A percentile compares a stretch with the other conserved stretches of the same genome.
These are phyloP conservation scores for Nothocercus julius DNA, from an alignment of 2,113 vertebrate genomes.

Conservation along the genomic window DNA sequence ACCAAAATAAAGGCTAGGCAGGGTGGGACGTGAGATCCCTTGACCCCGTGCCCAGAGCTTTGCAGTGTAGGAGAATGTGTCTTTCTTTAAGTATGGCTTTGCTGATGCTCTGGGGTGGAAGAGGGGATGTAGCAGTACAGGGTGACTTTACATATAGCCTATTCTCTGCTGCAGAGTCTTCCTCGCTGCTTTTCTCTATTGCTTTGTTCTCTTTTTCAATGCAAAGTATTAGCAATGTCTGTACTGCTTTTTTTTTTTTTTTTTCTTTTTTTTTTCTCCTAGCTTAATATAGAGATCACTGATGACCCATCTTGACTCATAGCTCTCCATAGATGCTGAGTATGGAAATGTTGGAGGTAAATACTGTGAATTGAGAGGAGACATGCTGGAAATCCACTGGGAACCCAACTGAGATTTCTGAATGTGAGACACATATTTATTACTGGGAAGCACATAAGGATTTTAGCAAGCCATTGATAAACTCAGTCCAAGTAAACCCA, in stretches of 20 bases:
- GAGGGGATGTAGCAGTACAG: not conserved
- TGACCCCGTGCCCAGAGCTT: not conserved
- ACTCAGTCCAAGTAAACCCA: not conserved
- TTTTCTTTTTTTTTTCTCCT: not conserved
- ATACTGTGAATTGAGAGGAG: not conserved
- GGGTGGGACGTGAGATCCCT: not conserved
- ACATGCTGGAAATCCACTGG: fast-evolving
- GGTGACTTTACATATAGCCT: not conserved
- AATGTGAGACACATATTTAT: not conserved
- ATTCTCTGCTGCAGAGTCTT: not conserved
- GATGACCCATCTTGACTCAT: not conserved
- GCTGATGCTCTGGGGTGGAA: not conserved
- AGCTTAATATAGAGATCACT: not conserved
- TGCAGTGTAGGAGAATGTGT: fast-evolving
- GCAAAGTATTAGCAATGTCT: not conserved
- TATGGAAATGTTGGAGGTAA: not conserved
- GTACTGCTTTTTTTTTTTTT: not conserved
- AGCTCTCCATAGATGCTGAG: not conserved
- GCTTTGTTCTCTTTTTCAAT: not conserved
- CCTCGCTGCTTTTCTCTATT: not conserved
- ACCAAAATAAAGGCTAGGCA: not conserved
- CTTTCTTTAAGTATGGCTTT: not conserved
- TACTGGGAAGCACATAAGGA: not conserved
- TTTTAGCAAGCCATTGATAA: not conserved
- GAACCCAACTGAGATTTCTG: not conserved